Percentiles rank a stretch among this genome's conserved stretches.
Evolutionary conservation across 2,797 vertebrate genomes (phyloP).

Genomic region (Gila robusta): DNA sequence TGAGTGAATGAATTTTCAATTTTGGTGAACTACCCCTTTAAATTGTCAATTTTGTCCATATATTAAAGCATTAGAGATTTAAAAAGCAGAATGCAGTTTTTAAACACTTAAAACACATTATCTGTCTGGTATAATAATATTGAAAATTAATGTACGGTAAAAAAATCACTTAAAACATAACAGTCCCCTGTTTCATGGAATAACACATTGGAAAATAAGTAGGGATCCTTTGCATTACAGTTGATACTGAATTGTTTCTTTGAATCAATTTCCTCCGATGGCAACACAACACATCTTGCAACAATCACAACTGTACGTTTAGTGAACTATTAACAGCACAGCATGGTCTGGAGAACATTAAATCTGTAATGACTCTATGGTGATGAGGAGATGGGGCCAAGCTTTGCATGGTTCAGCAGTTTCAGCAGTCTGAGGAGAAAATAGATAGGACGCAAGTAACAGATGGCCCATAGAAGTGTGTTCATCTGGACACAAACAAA

Average conservation of each 20-base stretch:
- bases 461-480: conserved; percentile 74
- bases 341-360: conserved; percentile 55
- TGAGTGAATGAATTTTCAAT: not conserved
- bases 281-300: conserved; percentile 42
- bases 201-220: not conserved
- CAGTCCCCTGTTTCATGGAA: not conserved
- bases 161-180: not conserved
- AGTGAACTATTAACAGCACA: conserved; percentile 45
- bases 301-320: conserved; percentile 49
- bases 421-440: conserved; percentile 59
- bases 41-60: not conserved
- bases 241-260: not conserved
- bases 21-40: not conserved
- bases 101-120: not conserved
- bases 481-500: conserved; percentile 78
- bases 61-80: not conserved
- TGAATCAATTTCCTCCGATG: not conserved
- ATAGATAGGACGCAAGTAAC: conserved; percentile 64
- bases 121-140: not conserved
- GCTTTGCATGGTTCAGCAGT: conserved; percentile 53
- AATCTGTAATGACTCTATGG: conserved; percentile 56
- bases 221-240: not conserved
- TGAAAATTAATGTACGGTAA: not conserved
- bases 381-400: conserved; percentile 50
- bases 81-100: not conserved